Evolutionary conservation across 2,797 vertebrate species (phyloP).

Genomic region (Anguilla pacifica): DNA sequence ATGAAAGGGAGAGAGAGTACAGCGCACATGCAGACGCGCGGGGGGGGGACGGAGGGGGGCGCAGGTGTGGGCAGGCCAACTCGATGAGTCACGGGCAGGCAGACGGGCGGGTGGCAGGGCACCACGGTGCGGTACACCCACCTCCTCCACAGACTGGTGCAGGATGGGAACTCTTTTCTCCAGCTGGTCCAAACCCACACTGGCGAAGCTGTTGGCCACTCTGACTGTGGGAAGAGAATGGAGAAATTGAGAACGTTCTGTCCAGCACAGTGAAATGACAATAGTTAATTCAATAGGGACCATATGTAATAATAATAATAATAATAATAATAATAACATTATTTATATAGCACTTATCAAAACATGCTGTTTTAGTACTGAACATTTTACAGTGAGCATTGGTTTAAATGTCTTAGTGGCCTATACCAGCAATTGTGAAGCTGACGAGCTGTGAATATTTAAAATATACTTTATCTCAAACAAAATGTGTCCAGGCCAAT

Average conservation of each 20-base stretch:
- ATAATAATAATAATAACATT: no score
- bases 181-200: constrained; percentile 64
- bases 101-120: not conserved
- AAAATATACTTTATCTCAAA: no score
- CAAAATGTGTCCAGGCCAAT: no score
- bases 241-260: not conserved
- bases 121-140: constrained; percentile 34
- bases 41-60: not conserved
- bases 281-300: no score
- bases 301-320: no score
- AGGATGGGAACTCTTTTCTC: constrained; percentile 67
- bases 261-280: not conserved
- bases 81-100: not conserved
- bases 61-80: not conserved
- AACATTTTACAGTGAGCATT: no score
- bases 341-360: no score
- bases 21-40: no score
- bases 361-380: no score
- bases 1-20: not conserved
- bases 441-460: no score
- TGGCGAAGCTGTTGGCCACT: constrained; percentile 58
- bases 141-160: constrained; percentile 70
- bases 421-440: no score
- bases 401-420: no score
- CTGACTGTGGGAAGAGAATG: constrained; percentile 57